Base-by-base conservation (phyloP, 2,888 invertebrate genomes). In the Serrognathus titanus region DNA sequence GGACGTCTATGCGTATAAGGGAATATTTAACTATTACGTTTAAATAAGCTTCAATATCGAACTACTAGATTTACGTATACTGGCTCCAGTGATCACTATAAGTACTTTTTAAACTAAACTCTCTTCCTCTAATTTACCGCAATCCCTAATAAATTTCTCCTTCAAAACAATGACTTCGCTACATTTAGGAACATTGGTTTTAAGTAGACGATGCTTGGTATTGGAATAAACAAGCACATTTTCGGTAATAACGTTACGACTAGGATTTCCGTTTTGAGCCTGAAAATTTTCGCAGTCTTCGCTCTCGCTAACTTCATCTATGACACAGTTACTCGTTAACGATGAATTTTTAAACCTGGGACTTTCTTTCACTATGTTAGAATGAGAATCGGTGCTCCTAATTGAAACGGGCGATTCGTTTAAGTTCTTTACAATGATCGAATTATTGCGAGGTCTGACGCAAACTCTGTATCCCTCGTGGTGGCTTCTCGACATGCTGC, bases 351-450 rank as follows among this genome's bases (percentile, higher is more conserved):
- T 39, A 3, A 53, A 48, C 13, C 46, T 39, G 11, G 64, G 61
- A 49, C 64, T 64, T 38, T 57, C 60, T 52, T 56, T 57, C 20
- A 63, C 46, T 31, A 62, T 62, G 53, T 62, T 63, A 12, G 16
- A 16, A 51, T 67, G 64, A 1, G 71, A 71, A 58, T 73, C 70
- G 48, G 82, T 82, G 0, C 84, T 85, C 13, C 84, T 83, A 59
- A 84, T 79, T 0, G 85, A 83, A 41, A 85, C 73, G 52, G 86
- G 73, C 1, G 74, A 75, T 46, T 75, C 74, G 51, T 64, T 71
- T 47, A 69, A 71, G 43, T 70, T 69, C 66, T 73, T 75, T 36
- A 76, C 63, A 10, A 72, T 62, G 9, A 73, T 63, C 11, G 76
- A 74, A 53, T 69, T 73, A 43, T 70, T 73, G 45, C 72, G 67